Conservation (phyloP, 2,113 vertebrate genomes). For the Callipepla squamata region DNA sequence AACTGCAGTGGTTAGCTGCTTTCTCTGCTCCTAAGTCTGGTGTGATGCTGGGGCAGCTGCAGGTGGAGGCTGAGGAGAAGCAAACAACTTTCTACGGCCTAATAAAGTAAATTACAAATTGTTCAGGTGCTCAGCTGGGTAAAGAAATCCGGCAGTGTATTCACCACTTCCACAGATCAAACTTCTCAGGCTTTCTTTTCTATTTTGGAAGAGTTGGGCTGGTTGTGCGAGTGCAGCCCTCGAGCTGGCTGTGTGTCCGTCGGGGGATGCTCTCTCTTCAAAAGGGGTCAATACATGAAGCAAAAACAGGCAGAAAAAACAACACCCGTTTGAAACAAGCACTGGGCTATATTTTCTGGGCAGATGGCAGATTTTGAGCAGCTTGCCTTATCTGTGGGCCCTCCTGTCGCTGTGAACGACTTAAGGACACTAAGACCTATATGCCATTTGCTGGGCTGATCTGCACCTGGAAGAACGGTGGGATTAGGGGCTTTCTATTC, state of each 20-base stretch:
- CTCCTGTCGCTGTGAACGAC: neutral
- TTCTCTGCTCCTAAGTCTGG: neutral
- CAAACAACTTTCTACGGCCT: neutral
- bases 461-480: neutral
- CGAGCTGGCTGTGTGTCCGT: neutral
- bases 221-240: neutral
- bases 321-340: neutral
- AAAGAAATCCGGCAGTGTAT: neutral
- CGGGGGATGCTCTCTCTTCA: neutral
- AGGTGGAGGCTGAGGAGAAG: neutral
- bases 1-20: constrained; percentile 11
- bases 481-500: constrained; percentile 35
- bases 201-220: neutral
- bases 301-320: neutral
- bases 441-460: neutral
- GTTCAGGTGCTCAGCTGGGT: neutral
- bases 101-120: neutral
- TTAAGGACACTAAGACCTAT: neutral
- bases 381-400: neutral
- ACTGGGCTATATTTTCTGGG: neutral
- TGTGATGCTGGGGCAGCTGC: neutral
- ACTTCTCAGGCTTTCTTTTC: neutral
- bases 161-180: neutral
- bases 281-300: accelerated
- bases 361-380: neutral